A percentile compares a stretch with the other conserved stretches of the same genome.
phyloP scores from a whole-genome alignment of 1,140 invertebrate species.

The Hypothenemus hampei region DNA sequence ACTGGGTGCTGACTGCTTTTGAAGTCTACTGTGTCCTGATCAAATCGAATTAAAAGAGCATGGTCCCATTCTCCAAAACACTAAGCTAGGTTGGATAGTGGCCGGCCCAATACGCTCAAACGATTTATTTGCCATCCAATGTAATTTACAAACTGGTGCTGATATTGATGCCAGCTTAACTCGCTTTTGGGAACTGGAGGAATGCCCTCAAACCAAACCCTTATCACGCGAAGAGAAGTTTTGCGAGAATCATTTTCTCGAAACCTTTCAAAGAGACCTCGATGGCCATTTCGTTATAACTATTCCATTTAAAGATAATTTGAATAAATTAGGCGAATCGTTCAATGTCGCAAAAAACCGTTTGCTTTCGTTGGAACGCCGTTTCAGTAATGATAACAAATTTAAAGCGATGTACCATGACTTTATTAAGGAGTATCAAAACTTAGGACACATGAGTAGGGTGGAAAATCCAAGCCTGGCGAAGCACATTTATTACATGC shows the following conservation, averaged over 20 bases:
- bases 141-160: neutral
- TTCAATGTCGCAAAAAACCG: conserved; percentile 31
- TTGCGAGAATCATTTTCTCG: conserved; percentile 27
- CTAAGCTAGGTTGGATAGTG: conserved; percentile 30
- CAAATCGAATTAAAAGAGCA: conserved; percentile 11
- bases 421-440: conserved; percentile 18
- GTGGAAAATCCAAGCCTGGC: neutral
- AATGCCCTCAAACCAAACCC: conserved; percentile 1
- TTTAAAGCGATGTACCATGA: conserved; percentile 13
- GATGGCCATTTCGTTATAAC: conserved; percentile 28
- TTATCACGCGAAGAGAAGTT: conserved; percentile 11
- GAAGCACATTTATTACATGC: conserved; percentile 39
- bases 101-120: neutral
- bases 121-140: neutral
- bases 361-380: conserved; percentile 37
- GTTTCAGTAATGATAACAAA: conserved; percentile 33
- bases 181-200: conserved; percentile 29
- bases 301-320: conserved; percentile 25
- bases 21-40: neutral
- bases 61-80: no score
- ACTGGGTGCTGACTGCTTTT: conserved; percentile 4
- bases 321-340: conserved; percentile 36
- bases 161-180: neutral
- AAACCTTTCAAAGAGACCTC: conserved; percentile 1
- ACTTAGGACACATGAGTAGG: conserved; percentile 18